Base-by-base conservation (phyloP, 1,140 invertebrate species). In the Goniozus legneri region DNA sequence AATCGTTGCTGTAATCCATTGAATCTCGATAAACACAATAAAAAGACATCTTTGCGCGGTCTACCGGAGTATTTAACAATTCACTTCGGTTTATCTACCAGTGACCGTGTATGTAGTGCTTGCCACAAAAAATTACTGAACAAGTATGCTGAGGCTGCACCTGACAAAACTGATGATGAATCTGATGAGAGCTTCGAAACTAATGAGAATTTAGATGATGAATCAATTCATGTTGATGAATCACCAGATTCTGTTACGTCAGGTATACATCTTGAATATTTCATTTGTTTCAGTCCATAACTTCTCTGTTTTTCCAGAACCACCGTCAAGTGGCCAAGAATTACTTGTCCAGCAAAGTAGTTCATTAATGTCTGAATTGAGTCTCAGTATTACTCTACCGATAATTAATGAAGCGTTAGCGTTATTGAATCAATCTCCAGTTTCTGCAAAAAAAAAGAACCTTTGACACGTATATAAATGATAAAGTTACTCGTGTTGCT, bases 381-480 rank as follows among this genome's bases (percentile, higher is more conserved):
- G 44, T 47, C 39, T 47, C 3, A 32, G 22, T 20, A 52, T 42
- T 8, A 52, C 34, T 37, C 35, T 36, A 36, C 44, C 50, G 14
- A 36, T 24, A 19, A 42, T 52, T 10, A 52, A 52, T 47, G 21
- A 52, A 19, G 44, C 50, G 3, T 21, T 52, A 19, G 19, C 10
- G 31, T 47, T 52, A 37, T 50, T 42, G 43, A 47, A 46, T 47
- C 20, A 43, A 47, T 52, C 48, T 32, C 48, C 48, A 32, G 20
- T 50, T 31, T 12, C 27, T 31, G 15, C 18, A 30, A n/a, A 34
- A 43, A 30, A 36, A 35, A 37, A 42, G 20, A 6, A 27, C 6
- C 8, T 27, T 10, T 30, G 19, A 43, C n/a, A 24, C 31, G 4
- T 51, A 40, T 27, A 16, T 45, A 31, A 37, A 45, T 20, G 13